Base-by-base conservation (phyloP, 2,797 vertebrate species). In the Pseudocheirus occidentalis region DNA sequence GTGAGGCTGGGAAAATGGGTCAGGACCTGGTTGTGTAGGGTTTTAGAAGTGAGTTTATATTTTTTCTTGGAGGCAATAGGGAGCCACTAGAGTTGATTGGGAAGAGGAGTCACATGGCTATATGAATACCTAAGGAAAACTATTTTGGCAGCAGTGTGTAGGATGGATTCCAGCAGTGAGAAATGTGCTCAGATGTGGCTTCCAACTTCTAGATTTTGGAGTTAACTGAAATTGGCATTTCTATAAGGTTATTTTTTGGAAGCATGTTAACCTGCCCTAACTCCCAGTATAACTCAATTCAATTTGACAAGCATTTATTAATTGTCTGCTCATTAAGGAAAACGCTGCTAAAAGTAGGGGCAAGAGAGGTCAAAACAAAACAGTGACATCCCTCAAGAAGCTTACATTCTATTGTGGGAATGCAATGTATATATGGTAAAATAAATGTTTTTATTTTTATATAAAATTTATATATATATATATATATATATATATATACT, bases 281-380 rank as follows among this genome's bases (percentile, higher is more conserved):
- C 73, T 87, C 7, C 40, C 9, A 87, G 3, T 46, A 27, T 7
- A 50, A 27, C 21, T 50, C 40, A 50, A 28, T 10, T 87, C 73
- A 46, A 27, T 87, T 87, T 87, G 40, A 3, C 10, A 50, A 87
- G 1, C 24, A 27, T 87, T 27, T 50, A 50, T 87, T 87, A 27
- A 87, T 81, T 40, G 66, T 81, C 73, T 27, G 46, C 0, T 87
- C 73, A 87, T 81, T 87, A 87, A 27, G 24, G 21, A 87, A 87
- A 90, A 54, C 29, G 91, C 53, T 53, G 90, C 5, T 94, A 40
- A 0, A 92, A 18, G 31, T 16, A 87, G 55, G 52, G 3, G 11
- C 3, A 27, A 92, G 40, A 95, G 93, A 92, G 93, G 55, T 50
- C 31, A 91, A 57, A 87, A 73, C 94, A 92, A 92, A 24, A 58